Percentiles rank a stretch among this genome's conserved stretches.
Conservation (phyloP, 2,888 invertebrate species). For the Copidosoma aretas region DNA sequence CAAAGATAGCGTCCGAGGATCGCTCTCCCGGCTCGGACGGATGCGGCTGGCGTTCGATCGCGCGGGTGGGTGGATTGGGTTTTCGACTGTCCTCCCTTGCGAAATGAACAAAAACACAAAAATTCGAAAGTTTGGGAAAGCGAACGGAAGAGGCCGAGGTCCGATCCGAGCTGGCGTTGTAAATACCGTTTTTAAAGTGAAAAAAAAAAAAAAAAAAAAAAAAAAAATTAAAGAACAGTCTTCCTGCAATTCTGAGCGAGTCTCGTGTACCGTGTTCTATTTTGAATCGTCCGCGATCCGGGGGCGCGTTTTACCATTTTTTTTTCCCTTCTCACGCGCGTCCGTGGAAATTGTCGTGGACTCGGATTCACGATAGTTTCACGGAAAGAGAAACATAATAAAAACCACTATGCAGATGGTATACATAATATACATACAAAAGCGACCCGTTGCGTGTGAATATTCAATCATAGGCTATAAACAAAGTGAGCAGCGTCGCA, state of each 20-base stretch:
- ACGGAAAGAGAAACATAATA: conserved; percentile 4
- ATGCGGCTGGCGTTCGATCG: too few species aligned
- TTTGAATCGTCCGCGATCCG: conserved; percentile 22
- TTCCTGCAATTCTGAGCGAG: conserved; percentile 36
- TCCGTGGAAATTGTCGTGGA: background rate
- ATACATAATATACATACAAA: background rate
- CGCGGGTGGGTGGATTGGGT: too few species aligned
- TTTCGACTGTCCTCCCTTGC: too few species aligned
- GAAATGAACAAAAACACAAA: too few species aligned
- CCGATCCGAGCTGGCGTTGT: conserved; percentile 21
- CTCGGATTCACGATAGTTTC: background rate
- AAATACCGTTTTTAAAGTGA: conserved; percentile 30
- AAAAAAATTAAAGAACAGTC: conserved; percentile 25
- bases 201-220: background rate
- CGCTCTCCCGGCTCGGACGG: too few species aligned
- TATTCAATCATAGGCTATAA: conserved; percentile 35
- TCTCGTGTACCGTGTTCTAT: conserved; percentile 29
- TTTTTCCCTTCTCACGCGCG: conserved; percentile 3
- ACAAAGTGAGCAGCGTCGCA: conserved; percentile 45
- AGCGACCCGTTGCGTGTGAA: conserved; percentile 10
- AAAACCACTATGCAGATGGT: background rate
- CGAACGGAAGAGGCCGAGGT: background rate
- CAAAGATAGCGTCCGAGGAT: too few species aligned
- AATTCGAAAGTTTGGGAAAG: background rate
- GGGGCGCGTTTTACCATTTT: conserved; percentile 26